These are phyloP conservation scores for Formica exsecta DNA, from an alignment of 1,140 invertebrate genomes.

Conservation along the genomic window DNA sequence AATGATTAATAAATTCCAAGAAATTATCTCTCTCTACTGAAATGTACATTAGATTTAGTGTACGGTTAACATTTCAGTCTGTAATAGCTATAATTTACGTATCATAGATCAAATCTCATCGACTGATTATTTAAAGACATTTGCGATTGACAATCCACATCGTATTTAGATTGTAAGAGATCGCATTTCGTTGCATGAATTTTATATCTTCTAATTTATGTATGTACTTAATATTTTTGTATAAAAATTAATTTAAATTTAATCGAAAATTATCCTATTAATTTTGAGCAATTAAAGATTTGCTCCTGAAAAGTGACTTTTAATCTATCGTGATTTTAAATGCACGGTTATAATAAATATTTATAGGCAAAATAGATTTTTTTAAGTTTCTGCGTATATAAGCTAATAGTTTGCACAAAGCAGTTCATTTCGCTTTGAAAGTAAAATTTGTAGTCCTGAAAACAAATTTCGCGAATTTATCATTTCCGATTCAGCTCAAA, in stretches of 20 bases:
- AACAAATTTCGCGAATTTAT: not conserved
- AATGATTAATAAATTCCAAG: constrained; percentile 19
- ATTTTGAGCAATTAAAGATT: constrained; percentile 44
- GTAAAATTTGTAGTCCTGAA: constrained; percentile 1
- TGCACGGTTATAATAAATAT: constrained; percentile 5
- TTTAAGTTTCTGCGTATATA: not conserved
- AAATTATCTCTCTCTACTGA: not conserved
- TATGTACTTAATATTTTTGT: not conserved
- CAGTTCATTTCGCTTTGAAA: not conserved
- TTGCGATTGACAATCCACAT: constrained; percentile 14
- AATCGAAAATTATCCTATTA: constrained; percentile 2
- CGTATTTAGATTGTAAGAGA: not conserved
- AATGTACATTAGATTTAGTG: constrained; percentile 17
- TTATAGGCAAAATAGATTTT: constrained; percentile 16
- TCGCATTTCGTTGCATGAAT: constrained; percentile 41
- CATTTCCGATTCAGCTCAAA: not conserved
- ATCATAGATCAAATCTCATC: constrained; percentile 35
- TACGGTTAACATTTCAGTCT: constrained; percentile 46
- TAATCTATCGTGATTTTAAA: not conserved
- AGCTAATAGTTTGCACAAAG: not conserved
- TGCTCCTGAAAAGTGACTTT: not conserved
- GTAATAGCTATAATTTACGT: constrained; percentile 12
- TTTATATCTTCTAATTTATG: not conserved
- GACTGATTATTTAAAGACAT: constrained; percentile 14
- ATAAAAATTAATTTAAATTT: constrained; percentile 15